Evolutionary conservation across 2,797 vertebrate genomes (phyloP).

Genomic region (Ispidina picta): DNA sequence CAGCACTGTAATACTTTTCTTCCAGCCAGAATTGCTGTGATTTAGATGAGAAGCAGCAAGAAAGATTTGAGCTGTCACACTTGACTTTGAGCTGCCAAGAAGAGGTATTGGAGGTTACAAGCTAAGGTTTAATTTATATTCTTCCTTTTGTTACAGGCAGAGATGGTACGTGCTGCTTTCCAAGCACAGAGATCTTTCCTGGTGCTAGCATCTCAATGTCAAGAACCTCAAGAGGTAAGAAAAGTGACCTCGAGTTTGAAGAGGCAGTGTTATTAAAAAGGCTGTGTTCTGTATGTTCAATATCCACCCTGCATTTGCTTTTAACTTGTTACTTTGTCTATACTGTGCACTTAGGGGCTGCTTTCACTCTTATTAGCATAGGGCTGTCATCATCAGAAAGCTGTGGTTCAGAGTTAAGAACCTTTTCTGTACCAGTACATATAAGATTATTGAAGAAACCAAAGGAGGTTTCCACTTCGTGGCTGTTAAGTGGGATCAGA

Average conservation of each 20-base stretch:
- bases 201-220: slow-evolving; percentile 86
- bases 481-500: background rate
- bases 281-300: background rate
- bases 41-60: slow-evolving; percentile 27
- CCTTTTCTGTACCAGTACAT: background rate
- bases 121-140: slow-evolving; percentile 22
- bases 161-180: slow-evolving; percentile 91
- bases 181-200: slow-evolving; percentile 89
- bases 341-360: background rate
- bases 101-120: background rate
- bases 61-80: slow-evolving; percentile 23
- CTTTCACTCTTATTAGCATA: background rate
- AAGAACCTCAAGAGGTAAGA: slow-evolving; percentile 91
- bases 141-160: slow-evolving; percentile 81
- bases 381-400: background rate
- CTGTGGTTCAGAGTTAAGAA: background rate
- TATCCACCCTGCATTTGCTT: background rate
- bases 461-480: background rate
- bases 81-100: slow-evolving; percentile 44
- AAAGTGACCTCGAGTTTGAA: background rate
- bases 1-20: background rate
- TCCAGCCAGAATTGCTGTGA: slow-evolving; percentile 17
- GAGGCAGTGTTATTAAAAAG: background rate
- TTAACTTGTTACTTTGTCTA: background rate
- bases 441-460: background rate